Base-by-base conservation (phyloP, 2,113 vertebrate species). In the Neogale vison region DNA sequence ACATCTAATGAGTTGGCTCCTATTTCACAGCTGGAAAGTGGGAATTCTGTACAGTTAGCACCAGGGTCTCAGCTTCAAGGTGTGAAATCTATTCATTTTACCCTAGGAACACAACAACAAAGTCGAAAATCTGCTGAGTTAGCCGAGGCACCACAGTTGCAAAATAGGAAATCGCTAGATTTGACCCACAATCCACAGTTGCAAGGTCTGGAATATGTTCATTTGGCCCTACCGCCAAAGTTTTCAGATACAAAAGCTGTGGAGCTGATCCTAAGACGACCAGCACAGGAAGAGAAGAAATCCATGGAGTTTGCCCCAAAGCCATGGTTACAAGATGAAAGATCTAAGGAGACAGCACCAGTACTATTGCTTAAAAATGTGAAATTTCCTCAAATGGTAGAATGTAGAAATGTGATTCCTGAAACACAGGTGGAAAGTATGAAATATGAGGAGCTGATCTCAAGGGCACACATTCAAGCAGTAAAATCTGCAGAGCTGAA, bases 341-440 rank as follows among this genome's bases (percentile, higher is more conserved):
- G 39, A 42, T 81, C 63, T 57, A 85, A 94, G 50, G 90, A 96
- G 24, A 67, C 2, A 94, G n/a, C 11, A 23, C 63, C 39, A 39
- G 89, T 15, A 57, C 18, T n/a, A 59, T 36, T 90, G 18, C 47
- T 63, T 91, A 50, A 96, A 95, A 65, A 91, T 52, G 55, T 21
- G 3, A 93, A 95, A 88, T 74, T 23, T 91, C 57, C 93, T 91
- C 96, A 95, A 89, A 61, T 84, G 82, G 72, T 24, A 65, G 79
- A 87, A 95, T 36, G 34, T 90, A 89, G 20, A 10, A 90, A 20
- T 29, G n/a, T 89, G 87, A 87, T 67, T 87, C 67, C 87, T 83
- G 87, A 92, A 80, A 86, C 83, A 85, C 71, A 79, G 14, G 69
- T 63, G 47, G 79, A 96, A 92, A 80, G 20, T 20, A 39, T 52